Evolutionary conservation across 2,888 invertebrate genomes (phyloP).

Genomic region (Thelaira solivaga): DNA sequence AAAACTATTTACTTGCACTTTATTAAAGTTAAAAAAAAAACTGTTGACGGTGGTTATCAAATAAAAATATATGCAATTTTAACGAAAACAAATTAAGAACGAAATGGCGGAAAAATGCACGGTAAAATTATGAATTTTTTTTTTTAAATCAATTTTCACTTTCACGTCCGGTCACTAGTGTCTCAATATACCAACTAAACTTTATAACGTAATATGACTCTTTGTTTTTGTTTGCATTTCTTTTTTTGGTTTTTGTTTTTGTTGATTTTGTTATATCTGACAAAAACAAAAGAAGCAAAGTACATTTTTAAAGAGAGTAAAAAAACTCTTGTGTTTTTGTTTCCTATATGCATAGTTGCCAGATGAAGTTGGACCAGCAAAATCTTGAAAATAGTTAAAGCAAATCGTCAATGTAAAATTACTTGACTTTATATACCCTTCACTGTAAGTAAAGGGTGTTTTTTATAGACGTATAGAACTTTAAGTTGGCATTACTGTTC

Average conservation of each 20-base stretch:
- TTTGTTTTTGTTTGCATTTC: too few species aligned
- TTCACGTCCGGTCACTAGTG: slow-evolving; percentile 64
- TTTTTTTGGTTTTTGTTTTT: slow-evolving; percentile 28
- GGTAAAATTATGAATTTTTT: background rate
- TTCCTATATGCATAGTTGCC: too few species aligned
- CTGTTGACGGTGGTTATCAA: background rate
- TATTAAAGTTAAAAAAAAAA: too few species aligned
- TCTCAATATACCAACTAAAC: slow-evolving; percentile 64
- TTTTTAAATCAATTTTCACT: slow-evolving; percentile 21
- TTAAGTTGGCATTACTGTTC: too few species aligned
- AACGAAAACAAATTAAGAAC: slow-evolving; percentile 34
- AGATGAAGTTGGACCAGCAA: too few species aligned
- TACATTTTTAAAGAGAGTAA: slow-evolving; percentile 5
- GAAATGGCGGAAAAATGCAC: slow-evolving; percentile 55
- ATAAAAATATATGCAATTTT: background rate
- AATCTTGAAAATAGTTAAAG: too few species aligned
- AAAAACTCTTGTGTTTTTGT: slow-evolving; percentile 14
- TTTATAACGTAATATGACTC: slow-evolving; percentile 56
- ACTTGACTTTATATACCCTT: too few species aligned
- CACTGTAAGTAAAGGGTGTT: too few species aligned
- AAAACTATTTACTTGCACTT: slow-evolving; percentile 8
- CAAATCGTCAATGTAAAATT: too few species aligned
- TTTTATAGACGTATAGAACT: too few species aligned
- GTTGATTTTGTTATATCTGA: slow-evolving; percentile 14
- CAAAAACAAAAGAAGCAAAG: slow-evolving; percentile 13